Conservation (phyloP, 1,140 invertebrate genomes). For the Leptinotarsa undecemlineata region DNA sequence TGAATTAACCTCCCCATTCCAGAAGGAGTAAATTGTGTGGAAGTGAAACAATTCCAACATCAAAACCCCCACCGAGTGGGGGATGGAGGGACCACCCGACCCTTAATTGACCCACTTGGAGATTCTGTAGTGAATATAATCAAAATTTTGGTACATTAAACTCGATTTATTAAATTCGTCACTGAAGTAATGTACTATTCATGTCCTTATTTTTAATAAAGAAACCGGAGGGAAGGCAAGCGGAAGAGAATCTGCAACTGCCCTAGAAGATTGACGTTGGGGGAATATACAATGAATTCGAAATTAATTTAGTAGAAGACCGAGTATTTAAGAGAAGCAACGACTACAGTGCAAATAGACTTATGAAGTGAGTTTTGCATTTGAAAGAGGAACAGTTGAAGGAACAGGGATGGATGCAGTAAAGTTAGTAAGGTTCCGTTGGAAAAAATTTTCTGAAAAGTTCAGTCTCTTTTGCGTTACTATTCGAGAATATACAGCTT, state of each 20-base stretch:
- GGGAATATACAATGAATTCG: slow-evolving; percentile 11
- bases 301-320: slow-evolving; percentile 15
- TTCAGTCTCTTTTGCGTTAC: too few species aligned
- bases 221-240: background rate
- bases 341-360: background rate
- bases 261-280: background rate
- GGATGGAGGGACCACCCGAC: too few species aligned
- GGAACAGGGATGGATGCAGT: background rate
- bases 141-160: slow-evolving; percentile 3
- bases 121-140: background rate
- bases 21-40: background rate
- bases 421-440: too few species aligned
- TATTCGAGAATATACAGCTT: too few species aligned
- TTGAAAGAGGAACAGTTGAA: background rate
- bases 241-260: slow-evolving; percentile 2
- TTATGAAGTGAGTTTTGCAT: slow-evolving; percentile 9
- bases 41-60: slow-evolving; percentile 5
- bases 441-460: too few species aligned
- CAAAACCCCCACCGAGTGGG: background rate
- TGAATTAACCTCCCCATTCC: too few species aligned
- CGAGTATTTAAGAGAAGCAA: slow-evolving; percentile 10
- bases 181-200: slow-evolving; percentile 11
- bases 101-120: background rate
- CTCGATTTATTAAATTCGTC: slow-evolving; percentile 9
- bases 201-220: slow-evolving; percentile 18